Conservation (phyloP, 2,888 invertebrate genomes). For the Pandemis cinnamomeana region DNA sequence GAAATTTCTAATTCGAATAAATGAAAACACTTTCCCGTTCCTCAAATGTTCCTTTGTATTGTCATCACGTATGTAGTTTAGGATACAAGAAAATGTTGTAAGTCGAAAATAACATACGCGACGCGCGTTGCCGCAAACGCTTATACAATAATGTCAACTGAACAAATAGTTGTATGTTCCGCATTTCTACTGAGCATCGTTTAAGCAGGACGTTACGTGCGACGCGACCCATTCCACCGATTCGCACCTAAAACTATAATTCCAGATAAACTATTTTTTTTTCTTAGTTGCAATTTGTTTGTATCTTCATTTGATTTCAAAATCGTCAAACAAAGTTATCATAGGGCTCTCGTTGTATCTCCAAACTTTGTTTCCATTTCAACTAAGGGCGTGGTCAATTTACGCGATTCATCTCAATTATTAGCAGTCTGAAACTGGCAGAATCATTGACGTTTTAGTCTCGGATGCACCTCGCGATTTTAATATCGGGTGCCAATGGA, state of each 20-base stretch:
- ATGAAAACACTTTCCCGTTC: conserved; percentile 49
- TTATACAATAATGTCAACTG: conserved; percentile 83
- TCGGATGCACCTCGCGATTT: too few species aligned
- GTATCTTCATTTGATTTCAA: not conserved
- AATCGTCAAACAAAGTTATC: not conserved
- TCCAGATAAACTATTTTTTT: conserved; percentile 2
- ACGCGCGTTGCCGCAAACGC: conserved; percentile 78
- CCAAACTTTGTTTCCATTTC: not conserved
- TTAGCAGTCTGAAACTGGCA: not conserved
- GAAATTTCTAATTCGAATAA: not conserved
- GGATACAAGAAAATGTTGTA: conserved; percentile 80
- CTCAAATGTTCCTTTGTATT: conserved; percentile 71
- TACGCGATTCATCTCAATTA: not conserved
- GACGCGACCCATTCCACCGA: conserved; percentile 36
- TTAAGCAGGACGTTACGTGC: conserved; percentile 74
- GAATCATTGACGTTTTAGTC: not conserved
- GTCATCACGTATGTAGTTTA: conserved; percentile 79
- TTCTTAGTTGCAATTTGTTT: not conserved
- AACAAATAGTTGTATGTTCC: conserved; percentile 83
- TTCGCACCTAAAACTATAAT: conserved; percentile 25
- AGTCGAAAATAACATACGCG: conserved; percentile 80
- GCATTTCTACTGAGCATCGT: conserved; percentile 83
- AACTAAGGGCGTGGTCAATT: not conserved
- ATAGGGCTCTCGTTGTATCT: not conserved
- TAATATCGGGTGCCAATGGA: not conserved